Conservation (phyloP, 2,113 vertebrate genomes). For the Paracanthobrama guichenoti region DNA sequence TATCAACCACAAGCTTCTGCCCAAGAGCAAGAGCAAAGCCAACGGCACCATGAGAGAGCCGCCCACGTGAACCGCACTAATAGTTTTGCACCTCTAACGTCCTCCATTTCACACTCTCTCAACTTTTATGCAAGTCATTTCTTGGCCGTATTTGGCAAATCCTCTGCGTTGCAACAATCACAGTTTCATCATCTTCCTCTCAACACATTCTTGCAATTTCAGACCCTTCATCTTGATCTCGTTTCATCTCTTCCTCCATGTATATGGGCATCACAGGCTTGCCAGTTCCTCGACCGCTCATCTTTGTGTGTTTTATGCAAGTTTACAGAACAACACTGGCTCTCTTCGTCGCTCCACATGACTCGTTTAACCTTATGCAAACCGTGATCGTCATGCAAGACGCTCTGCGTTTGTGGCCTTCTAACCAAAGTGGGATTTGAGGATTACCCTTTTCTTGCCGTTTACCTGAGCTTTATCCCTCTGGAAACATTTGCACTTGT, state of each 20-base stretch:
- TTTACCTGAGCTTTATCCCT: conserved; percentile 4
- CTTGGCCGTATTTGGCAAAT: not conserved
- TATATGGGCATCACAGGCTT: not conserved
- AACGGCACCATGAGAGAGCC: conserved; percentile 75
- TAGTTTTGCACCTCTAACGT: not conserved
- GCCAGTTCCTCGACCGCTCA: not conserved
- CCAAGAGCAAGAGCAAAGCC: conserved; percentile 79
- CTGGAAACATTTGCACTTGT: conserved; percentile 37
- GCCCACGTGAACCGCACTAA: conserved; percentile 59
- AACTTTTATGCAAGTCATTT: conserved; percentile 5
- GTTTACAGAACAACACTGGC: conserved; percentile 18
- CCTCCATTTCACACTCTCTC: not conserved
- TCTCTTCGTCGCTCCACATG: not conserved
- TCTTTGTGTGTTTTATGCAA: conserved; percentile 20
- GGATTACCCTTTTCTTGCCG: not conserved
- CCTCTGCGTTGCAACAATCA: conserved; percentile 21
- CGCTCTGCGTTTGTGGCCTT: conserved; percentile 62
- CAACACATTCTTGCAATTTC: not conserved
- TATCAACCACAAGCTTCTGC: conserved; percentile 82
- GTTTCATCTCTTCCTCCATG: not conserved
- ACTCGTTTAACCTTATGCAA: conserved; percentile 37
- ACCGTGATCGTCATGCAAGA: conserved; percentile 30
- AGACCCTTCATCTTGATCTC: not conserved
- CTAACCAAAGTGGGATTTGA: conserved; percentile 47
- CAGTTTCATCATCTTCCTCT: not conserved